phyloP scores from a whole-genome alignment of 1,140 invertebrate genomes.

The Gonioctena quinquepunctata region DNA sequence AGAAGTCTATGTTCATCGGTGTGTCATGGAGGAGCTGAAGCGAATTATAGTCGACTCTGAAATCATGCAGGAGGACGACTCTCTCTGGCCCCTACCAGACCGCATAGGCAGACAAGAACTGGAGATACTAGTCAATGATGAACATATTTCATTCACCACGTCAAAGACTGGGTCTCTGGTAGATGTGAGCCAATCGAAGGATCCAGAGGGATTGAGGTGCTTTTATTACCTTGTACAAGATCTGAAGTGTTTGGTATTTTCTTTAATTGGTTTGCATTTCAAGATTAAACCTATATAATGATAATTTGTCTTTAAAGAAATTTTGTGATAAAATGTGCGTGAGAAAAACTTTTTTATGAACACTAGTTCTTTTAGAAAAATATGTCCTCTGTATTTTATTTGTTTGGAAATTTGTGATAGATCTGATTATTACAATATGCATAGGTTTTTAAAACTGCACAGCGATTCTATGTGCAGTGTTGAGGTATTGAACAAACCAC shows the following conservation, averaged over 20 bases:
- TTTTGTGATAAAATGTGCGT: background rate
- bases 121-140: slow-evolving; percentile 98
- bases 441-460: too few species aligned
- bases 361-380: too few species aligned
- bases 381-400: too few species aligned
- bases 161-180: slow-evolving; percentile 98
- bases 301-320: background rate
- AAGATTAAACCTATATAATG: slow-evolving; percentile 99
- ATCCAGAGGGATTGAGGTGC: slow-evolving; percentile 95
- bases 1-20: slow-evolving; percentile 95
- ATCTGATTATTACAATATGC: too few species aligned
- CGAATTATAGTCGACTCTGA: slow-evolving; percentile 97
- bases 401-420: too few species aligned
- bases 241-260: slow-evolving; percentile 98
- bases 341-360: too few species aligned
- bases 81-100: slow-evolving; percentile 95
- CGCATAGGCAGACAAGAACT: slow-evolving; percentile 96
- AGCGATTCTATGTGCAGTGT: too few species aligned
- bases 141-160: slow-evolving; percentile 99
- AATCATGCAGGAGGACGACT: slow-evolving; percentile 99
- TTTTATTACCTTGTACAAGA: slow-evolving; percentile 99
- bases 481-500: too few species aligned
- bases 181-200: slow-evolving; percentile 97
- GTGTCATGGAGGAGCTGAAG: slow-evolving; percentile 97
- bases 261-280: slow-evolving; percentile 98